Conservation (phyloP, 2,113 vertebrate species). For the Columba janthina region DNA sequence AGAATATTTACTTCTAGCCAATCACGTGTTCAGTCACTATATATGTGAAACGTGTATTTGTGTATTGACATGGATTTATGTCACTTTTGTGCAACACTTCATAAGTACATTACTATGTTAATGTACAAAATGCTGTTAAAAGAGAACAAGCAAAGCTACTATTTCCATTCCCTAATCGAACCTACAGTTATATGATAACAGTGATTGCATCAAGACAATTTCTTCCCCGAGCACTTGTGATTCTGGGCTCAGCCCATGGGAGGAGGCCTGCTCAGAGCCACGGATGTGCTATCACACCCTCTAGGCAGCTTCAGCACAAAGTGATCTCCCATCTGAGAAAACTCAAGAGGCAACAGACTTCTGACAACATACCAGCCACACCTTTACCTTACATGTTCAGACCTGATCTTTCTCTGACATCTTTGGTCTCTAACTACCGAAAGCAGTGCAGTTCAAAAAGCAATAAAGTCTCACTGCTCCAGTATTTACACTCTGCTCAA, state of each 20-base stretch:
- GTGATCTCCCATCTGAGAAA: background rate
- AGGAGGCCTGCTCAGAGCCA: background rate
- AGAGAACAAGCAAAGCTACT: background rate
- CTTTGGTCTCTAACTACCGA: fast-evolving
- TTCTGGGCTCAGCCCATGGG: background rate
- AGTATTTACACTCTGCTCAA: background rate
- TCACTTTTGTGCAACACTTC: background rate
- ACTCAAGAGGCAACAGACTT: background rate
- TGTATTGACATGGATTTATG: background rate
- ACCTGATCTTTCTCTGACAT: background rate
- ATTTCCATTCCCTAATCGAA: background rate
- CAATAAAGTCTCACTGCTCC: background rate
- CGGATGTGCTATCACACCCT: fast-evolving
- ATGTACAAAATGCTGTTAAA: background rate
- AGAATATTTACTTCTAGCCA: background rate
- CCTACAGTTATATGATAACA: background rate
- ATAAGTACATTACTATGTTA: background rate
- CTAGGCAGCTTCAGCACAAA: fast-evolving
- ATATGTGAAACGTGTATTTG: background rate
- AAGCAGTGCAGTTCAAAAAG: background rate
- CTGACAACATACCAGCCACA: background rate
- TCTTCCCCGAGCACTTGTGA: background rate
- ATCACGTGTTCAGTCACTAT: background rate
- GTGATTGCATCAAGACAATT: background rate
- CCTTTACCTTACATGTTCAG: background rate